Evolutionary conservation across 23 tunicate genomes (phyloP).

Genomic region (Corella eumyota): DNA sequence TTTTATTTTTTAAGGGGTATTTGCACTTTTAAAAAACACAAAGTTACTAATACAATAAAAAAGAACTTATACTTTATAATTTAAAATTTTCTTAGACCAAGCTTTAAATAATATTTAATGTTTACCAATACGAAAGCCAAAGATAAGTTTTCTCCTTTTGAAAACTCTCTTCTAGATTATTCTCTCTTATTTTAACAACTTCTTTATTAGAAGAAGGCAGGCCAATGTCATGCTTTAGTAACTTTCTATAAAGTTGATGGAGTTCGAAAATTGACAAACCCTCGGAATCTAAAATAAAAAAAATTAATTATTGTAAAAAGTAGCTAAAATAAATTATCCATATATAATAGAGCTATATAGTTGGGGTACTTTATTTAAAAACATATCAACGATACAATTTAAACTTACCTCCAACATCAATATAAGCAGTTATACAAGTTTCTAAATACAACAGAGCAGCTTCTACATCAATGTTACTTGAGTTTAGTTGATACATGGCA

Average conservation of each 20-base stretch:
- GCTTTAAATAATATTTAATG: no score
- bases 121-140: constrained; percentile 64
- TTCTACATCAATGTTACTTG: constrained; percentile 37
- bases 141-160: constrained; percentile 37
- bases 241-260: constrained; percentile 14
- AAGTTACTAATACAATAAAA: no score
- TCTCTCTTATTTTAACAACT: constrained; percentile 1
- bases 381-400: no score
- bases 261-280: constrained; percentile 13
- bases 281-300: constrained; percentile 19
- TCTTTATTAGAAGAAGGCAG: not conserved
- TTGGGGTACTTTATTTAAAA: no score
- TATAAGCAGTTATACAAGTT: constrained; percentile 25
- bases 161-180: not conserved
- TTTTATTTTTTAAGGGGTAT: no score
- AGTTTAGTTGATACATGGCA: constrained; percentile 56
- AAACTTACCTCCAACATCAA: constrained; percentile 35
- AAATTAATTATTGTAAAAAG: no score
- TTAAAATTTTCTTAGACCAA: no score
- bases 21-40: no score
- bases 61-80: no score
- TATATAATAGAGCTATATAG: no score
- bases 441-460: constrained; percentile 72
- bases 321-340: no score
- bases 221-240: constrained; percentile 20